Percentiles rank a stretch among this genome's conserved stretches.
Evolutionary conservation across 2,888 invertebrate genomes (phyloP).

Genomic region (Coleophora flavipennella): DNA sequence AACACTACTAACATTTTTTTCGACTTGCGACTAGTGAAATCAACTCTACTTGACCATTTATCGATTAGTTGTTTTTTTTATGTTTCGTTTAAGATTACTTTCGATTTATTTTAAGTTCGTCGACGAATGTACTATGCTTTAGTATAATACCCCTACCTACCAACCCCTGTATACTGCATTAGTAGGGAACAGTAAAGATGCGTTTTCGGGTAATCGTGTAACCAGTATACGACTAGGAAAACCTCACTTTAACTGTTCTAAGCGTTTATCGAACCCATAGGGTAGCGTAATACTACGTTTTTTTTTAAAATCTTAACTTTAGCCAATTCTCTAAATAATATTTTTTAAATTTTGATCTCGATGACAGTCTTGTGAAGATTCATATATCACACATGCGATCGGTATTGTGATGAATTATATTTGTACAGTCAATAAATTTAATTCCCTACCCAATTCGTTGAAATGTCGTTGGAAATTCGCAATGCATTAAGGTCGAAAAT

Average conservation of each 20-base stretch:
- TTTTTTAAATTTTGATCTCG: slow-evolving; percentile 30
- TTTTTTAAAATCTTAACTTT: slow-evolving; percentile 40
- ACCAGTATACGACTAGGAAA: slow-evolving; percentile 56
- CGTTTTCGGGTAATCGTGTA: slow-evolving; percentile 50
- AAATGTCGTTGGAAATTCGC: too few relatives aligned
- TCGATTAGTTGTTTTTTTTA: slow-evolving; percentile 56
- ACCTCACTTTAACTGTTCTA: slow-evolving; percentile 19
- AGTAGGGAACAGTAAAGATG: slow-evolving; percentile 18
- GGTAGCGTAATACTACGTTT: slow-evolving; percentile 44
- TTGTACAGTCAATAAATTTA: too few relatives aligned
- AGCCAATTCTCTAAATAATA: slow-evolving; percentile 58
- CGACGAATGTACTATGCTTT: slow-evolving; percentile 67
- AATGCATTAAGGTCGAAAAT: too few relatives aligned
- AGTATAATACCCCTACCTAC: slow-evolving; percentile 58
- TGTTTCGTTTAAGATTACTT: slow-evolving; percentile 34
- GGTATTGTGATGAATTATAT: not conserved
- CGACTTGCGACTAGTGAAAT: slow-evolving; percentile 73
- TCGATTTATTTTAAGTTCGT: slow-evolving; percentile 50
- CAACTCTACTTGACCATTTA: slow-evolving; percentile 73
- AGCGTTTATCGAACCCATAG: slow-evolving; percentile 33
- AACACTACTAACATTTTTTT: slow-evolving; percentile 71
- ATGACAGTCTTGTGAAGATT: not conserved
- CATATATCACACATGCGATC: not conserved
- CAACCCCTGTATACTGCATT: slow-evolving; percentile 39
- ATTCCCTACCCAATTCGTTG: too few relatives aligned